Evolutionary conservation across 2,888 invertebrate species (phyloP).

Genomic region (Harpagoxenus sublaevis): DNA sequence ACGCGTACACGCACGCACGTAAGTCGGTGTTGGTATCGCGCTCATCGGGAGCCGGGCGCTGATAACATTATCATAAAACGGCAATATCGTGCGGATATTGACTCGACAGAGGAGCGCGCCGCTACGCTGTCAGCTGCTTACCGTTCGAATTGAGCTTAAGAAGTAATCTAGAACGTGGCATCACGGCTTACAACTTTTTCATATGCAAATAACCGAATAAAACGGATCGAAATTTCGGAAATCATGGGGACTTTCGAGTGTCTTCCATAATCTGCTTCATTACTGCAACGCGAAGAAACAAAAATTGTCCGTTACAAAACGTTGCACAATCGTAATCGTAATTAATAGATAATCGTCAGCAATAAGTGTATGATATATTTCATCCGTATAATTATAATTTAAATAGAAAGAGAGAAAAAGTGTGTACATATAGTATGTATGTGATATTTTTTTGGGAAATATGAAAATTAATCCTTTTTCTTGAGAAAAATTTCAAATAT

Average conservation of each 20-base stretch:
- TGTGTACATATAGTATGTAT: neutral
- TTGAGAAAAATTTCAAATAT: neutral
- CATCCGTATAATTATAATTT: neutral
- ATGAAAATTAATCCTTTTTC: neutral
- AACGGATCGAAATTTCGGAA: constrained; percentile 51
- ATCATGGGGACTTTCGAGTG: neutral
- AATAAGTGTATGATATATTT: neutral
- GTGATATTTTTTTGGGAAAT: neutral
- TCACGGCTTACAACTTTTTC: constrained; percentile 72
- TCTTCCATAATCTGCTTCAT: neutral
- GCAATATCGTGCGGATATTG: constrained; percentile 85
- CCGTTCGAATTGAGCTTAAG: constrained; percentile 75
- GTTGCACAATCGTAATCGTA: neutral
- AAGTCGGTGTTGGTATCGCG: constrained; percentile 79
- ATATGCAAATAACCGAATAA: constrained; percentile 69
- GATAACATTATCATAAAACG: constrained; percentile 87
- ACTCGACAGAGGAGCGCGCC: constrained; percentile 72
- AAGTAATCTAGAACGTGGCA: constrained; percentile 75
- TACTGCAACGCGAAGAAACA: neutral
- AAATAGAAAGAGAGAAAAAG: neutral
- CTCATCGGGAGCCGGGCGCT: constrained; percentile 86
- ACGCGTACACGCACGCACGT: constrained; percentile 60
- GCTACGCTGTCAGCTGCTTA: constrained; percentile 63
- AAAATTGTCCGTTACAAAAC: neutral
- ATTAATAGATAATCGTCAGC: neutral